Conservation (phyloP, 1,140 invertebrate species). For the Condylostylus longicornis region DNA sequence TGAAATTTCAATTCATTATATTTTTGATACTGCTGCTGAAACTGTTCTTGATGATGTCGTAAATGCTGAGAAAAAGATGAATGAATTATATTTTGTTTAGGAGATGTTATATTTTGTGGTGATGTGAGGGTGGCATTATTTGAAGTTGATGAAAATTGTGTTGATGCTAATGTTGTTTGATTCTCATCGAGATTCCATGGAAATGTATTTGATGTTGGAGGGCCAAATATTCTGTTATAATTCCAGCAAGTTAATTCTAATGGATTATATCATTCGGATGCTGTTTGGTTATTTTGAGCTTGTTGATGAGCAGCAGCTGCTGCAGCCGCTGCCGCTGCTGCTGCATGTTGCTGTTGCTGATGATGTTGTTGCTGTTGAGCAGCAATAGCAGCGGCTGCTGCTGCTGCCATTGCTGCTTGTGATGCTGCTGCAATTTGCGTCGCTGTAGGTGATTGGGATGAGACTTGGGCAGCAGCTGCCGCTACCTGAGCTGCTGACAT, state of each 20-base stretch:
- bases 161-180: constrained; percentile 7
- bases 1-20: neutral
- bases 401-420: constrained; percentile 26
- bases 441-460: constrained; percentile 32
- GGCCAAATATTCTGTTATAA: constrained; percentile 10
- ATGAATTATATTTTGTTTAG: too few relatives aligned
- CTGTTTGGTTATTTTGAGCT: constrained; percentile 23
- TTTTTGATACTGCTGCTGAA: constrained; percentile 8
- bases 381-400: constrained; percentile 21
- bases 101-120: too few relatives aligned
- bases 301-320: constrained; percentile 34
- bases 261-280: constrained; percentile 31
- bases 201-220: constrained; percentile 7
- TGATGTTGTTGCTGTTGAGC: constrained; percentile 22
- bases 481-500: constrained; percentile 36
- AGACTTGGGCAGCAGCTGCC: constrained; percentile 38
- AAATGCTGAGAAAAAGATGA: too few relatives aligned
- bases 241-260: constrained; percentile 28
- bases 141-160: constrained; percentile 6
- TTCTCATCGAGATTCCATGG: constrained; percentile 21
- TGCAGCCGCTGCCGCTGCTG: constrained; percentile 20
- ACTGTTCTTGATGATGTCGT: constrained; percentile 1
- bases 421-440: constrained; percentile 23
- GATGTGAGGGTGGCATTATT: constrained; percentile 12
- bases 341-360: constrained; percentile 23